A percentile compares a stretch with the other conserved stretches of the same genome.
Evolutionary conservation across 2,113 vertebrate genomes (phyloP).

Genomic region (Nycticorax nycticorax): DNA sequence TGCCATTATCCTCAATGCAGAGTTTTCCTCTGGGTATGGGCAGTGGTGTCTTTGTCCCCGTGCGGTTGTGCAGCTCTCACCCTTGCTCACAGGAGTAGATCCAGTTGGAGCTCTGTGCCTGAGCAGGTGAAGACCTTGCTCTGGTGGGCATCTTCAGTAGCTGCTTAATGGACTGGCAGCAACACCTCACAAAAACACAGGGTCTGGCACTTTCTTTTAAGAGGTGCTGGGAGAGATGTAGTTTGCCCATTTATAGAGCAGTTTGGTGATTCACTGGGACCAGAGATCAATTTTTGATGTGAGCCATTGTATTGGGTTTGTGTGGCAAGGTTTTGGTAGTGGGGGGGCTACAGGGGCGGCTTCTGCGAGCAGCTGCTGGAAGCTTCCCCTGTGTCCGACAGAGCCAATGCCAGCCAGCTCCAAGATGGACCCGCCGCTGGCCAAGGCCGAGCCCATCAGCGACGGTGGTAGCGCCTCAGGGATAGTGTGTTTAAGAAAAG

Average conservation of each 20-base stretch:
- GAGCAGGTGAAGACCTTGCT: background rate
- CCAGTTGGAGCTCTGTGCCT: background rate
- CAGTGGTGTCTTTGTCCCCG: background rate
- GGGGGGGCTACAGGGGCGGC: background rate
- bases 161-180: background rate
- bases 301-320: background rate
- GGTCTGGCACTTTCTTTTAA: background rate
- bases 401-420: background rate
- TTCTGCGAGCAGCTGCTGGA: background rate
- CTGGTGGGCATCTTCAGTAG: background rate
- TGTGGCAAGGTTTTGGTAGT: background rate
- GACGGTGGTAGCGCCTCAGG: fast-evolving
- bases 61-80: background rate
- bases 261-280: background rate
- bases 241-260: background rate
- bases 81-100: background rate
- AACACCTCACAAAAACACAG: background rate
- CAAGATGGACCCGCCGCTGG: background rate
- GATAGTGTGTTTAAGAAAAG: background rate
- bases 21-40: background rate
- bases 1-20: background rate
- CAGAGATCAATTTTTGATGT: background rate
- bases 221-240: background rate
- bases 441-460: background rate
- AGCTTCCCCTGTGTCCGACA: background rate